Evolutionary conservation across 2,113 vertebrate species (phyloP).

Genomic region (Phycodurus eques): DNA sequence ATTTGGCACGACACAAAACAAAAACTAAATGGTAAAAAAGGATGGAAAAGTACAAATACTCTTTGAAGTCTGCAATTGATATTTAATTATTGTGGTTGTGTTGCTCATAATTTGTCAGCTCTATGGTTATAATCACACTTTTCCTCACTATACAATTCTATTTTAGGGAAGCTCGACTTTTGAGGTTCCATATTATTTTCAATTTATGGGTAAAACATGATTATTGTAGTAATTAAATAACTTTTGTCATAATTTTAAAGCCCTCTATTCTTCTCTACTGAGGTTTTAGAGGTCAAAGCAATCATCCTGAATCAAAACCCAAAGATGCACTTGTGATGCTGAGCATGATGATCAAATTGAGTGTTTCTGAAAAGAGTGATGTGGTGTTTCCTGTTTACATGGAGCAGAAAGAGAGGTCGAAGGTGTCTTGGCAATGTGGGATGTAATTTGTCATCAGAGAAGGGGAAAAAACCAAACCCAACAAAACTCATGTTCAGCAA

Average conservation of each 20-base stretch:
- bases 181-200: background rate
- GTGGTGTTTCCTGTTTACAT: constrained; percentile 28
- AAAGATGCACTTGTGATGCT: constrained; percentile 18
- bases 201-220: background rate
- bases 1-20: too few relatives aligned
- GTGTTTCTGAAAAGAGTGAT: constrained; percentile 40
- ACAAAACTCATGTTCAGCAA: background rate
- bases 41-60: too few relatives aligned
- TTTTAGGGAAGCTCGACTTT: too few relatives aligned
- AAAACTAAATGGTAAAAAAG: too few relatives aligned
- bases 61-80: too few relatives aligned
- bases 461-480: background rate
- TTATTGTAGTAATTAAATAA: background rate
- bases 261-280: constrained; percentile 12
- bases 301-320: constrained; percentile 52
- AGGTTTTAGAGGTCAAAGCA: constrained; percentile 48
- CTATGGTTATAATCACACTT: too few relatives aligned
- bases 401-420: constrained; percentile 30
- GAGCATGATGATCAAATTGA: constrained; percentile 50
- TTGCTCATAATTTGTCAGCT: too few relatives aligned
- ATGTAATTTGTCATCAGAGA: constrained; percentile 31
- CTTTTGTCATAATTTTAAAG: constrained; percentile 7
- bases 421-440: constrained; percentile 39
- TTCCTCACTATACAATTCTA: too few relatives aligned
- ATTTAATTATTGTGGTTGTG: too few relatives aligned